Evolutionary conservation across 2,888 invertebrate genomes (phyloP).

Genomic region (Hypomecis atomaria): DNA sequence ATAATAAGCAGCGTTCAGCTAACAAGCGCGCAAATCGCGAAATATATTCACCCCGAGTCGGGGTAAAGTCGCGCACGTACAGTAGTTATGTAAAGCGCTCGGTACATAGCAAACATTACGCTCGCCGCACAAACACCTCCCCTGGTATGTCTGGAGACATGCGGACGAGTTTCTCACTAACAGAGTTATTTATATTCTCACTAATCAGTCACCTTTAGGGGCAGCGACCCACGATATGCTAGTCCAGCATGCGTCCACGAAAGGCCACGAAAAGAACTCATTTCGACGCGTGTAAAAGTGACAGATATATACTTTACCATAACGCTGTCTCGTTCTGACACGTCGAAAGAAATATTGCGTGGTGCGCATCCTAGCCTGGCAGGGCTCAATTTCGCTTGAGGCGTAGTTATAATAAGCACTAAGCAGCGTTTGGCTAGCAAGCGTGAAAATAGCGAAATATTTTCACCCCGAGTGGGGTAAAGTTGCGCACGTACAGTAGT

Average conservation of each 20-base stretch:
- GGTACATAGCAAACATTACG: conserved; percentile 42
- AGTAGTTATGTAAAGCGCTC: conserved; percentile 35
- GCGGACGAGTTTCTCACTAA: too few species aligned
- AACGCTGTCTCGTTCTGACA: too few species aligned
- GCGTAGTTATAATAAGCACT: conserved; percentile 13
- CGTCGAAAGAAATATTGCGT: too few species aligned
- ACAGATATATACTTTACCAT: too few species aligned
- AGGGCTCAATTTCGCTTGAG: too few species aligned
- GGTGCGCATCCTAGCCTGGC: too few species aligned
- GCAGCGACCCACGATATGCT: too few species aligned
- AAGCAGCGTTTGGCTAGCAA: conserved; percentile 16
- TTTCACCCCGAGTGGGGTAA: conserved; percentile 29
- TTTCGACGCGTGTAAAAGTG: too few species aligned
- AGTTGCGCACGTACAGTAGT: conserved; percentile 28
- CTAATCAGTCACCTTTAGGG: too few species aligned
- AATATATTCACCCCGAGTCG: conserved; percentile 31
- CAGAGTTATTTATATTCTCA: too few species aligned
- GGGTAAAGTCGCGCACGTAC: conserved; percentile 28
- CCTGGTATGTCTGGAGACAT: neutral
- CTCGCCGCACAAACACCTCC: conserved; percentile 41
- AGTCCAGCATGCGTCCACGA: too few species aligned
- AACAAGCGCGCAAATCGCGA: conserved; percentile 28
- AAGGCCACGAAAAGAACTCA: too few species aligned
- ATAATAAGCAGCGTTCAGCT: conserved; percentile 18
- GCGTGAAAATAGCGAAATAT: conserved; percentile 30